Evolutionary conservation across 2,888 invertebrate genomes (phyloP), one percentile per base, ranked within the genome.

Genomic region (Hanleya hanleyi): DNA sequence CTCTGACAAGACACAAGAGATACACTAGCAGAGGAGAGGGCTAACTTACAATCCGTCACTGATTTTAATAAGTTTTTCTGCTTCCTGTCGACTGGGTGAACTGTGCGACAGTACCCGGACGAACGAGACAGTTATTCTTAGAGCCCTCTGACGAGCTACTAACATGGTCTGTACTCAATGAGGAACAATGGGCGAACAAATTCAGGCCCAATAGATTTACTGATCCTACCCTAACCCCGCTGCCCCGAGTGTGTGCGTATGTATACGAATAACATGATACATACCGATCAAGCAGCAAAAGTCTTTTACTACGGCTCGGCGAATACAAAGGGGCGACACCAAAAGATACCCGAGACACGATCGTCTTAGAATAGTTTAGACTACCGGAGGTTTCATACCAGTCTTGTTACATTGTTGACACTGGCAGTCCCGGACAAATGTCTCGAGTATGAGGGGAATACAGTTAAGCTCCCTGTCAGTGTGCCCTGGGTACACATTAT

Each of bases 261-360:
- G 57, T 57, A 57, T 57, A 57, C 57, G 32, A 32, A 15, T 57
- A 57, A 57, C 57, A 57, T 57, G 57, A 57, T 57, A 57, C 57
- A 57, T 57, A 57, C 57, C 26, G 57, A 57, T 57, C 57, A 57
- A 57, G 29, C 32, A 57, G 57, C 57, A 57, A 57, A 57, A 57
- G 57, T 57, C 57, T 29, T 57, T 57, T 57, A 29, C 22, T 18
- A 57, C 32, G 29, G 29, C 26, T 26, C 7, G 3, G 15, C 26
- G 4, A 26, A 57, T 32, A 57, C 57, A 57, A 29, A 57, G 32
- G 29, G 47, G 18, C 47, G 47, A 47, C 57, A 22, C 2, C 57
- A 57, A 32, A 1, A 29, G 22, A 57, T 57, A 29, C 57, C 57
- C 12, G 57, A 57, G 57, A 57, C 57, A 57, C 26, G 57, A 57